Evolutionary conservation across 2,797 vertebrate species (phyloP).

Genomic region (Rhynchotus rufescens): DNA sequence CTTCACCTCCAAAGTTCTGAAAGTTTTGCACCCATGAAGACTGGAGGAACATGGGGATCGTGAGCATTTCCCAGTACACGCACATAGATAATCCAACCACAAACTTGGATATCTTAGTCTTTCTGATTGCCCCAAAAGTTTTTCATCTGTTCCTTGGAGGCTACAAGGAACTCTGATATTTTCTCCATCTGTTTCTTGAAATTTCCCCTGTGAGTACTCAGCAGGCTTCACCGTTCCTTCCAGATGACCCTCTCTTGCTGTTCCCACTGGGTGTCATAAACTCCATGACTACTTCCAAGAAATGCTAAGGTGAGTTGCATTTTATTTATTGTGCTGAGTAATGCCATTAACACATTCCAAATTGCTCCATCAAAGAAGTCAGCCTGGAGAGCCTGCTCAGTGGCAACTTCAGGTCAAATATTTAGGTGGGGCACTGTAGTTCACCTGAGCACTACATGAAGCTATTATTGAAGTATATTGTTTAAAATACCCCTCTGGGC

Average conservation of each 20-base stretch:
- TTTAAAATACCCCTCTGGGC: constrained; percentile 37
- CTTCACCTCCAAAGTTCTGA: constrained; percentile 17
- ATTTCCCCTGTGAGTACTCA: constrained; percentile 66
- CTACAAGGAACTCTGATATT: constrained; percentile 63
- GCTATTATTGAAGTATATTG: constrained; percentile 25
- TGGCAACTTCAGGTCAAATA: constrained; percentile 62
- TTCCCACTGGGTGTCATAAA: constrained; percentile 72
- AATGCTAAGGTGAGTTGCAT: constrained; percentile 57
- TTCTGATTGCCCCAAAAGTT: constrained; percentile 66
- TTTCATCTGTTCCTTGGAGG: constrained; percentile 56
- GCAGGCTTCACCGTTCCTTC: constrained; percentile 65
- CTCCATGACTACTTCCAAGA: constrained; percentile 71
- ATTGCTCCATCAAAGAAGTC: constrained; percentile 63
- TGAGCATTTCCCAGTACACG: not conserved
- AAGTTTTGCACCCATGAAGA: not conserved
- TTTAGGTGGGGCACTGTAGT: constrained; percentile 43
- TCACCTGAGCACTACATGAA: constrained; percentile 37
- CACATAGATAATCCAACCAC: constrained; percentile 10
- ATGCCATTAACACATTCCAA: constrained; percentile 64
- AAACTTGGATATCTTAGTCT: constrained; percentile 41
- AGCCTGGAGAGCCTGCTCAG: constrained; percentile 35
- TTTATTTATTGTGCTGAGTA: constrained; percentile 72
- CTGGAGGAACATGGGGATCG: not conserved
- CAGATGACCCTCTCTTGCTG: constrained; percentile 70
- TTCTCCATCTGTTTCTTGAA: constrained; percentile 73